phyloP scores from a whole-genome alignment of 2,888 invertebrate genomes.

The Phalangium opilio region DNA sequence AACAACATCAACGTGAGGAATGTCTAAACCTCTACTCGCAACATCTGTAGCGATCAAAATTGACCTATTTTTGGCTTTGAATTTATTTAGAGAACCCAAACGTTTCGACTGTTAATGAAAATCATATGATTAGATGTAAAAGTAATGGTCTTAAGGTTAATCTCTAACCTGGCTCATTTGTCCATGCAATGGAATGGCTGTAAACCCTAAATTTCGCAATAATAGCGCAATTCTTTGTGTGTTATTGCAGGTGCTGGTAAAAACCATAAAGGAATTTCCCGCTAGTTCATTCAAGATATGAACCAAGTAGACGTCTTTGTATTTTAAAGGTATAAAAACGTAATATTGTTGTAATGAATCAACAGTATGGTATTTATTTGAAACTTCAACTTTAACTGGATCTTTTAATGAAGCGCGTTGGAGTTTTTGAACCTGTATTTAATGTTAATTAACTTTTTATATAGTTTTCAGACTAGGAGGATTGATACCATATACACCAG shows the following conservation, averaged over 20 bases:
- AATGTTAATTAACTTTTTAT: not conserved
- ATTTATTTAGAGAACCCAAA: slow-evolving; percentile 86
- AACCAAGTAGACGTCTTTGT: slow-evolving; percentile 92
- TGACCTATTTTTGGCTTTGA: slow-evolving; percentile 80
- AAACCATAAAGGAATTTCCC: slow-evolving; percentile 65
- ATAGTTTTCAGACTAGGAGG: no score
- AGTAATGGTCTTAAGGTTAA: not conserved
- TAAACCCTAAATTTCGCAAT: slow-evolving; percentile 73
- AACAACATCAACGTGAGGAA: slow-evolving; percentile 96
- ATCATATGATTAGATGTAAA: no score
- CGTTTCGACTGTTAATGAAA: slow-evolving; percentile 42
- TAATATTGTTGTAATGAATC: slow-evolving; percentile 90
- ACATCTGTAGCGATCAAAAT: slow-evolving; percentile 97
- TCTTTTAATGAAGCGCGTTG: slow-evolving; percentile 86
- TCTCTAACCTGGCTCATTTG: slow-evolving; percentile 73
- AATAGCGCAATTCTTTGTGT: slow-evolving; percentile 76
- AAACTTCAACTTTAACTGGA: slow-evolving; percentile 88
- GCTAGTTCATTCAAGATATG: slow-evolving; percentile 86
- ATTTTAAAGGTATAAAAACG: slow-evolving; percentile 85
- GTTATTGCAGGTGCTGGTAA: slow-evolving; percentile 86
- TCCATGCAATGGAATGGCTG: slow-evolving; percentile 93
- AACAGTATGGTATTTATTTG: slow-evolving; percentile 94
- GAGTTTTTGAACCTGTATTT: slow-evolving; percentile 56
- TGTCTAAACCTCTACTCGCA: slow-evolving; percentile 92
- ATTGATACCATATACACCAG: no score